Conservation (phyloP, 1,140 invertebrate genomes). For the Drosophila tani region DNA sequence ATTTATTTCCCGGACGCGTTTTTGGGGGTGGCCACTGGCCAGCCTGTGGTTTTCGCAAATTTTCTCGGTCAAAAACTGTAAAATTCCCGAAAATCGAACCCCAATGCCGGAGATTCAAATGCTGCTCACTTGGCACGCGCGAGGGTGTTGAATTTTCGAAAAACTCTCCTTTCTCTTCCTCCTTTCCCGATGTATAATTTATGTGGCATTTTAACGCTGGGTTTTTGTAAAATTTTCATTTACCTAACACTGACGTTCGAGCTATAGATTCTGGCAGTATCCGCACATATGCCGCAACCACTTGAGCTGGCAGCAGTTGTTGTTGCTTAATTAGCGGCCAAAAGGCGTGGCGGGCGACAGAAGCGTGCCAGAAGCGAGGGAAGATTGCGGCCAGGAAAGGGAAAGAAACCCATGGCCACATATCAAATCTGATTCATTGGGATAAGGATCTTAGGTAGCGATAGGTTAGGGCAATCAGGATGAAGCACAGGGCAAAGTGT, state of each 20-base stretch:
- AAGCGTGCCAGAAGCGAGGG: constrained; percentile 65
- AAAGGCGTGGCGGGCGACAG: constrained; percentile 48
- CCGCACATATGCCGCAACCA: constrained; percentile 66
- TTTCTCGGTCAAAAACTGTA: constrained; percentile 62
- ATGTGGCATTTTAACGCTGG: constrained; percentile 77
- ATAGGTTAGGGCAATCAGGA: not conserved
- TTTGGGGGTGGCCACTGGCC: constrained; percentile 22
- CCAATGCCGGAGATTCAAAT: constrained; percentile 28
- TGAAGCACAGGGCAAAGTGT: not conserved
- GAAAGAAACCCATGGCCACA: constrained; percentile 1
- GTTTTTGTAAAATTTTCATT: constrained; percentile 61
- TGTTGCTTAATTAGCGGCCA: constrained; percentile 67
- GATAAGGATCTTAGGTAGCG: constrained; percentile 11
- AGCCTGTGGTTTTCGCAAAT: constrained; percentile 58
- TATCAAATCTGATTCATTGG: constrained; percentile 19
- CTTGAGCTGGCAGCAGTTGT: constrained; percentile 56
- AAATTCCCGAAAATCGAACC: constrained; percentile 44
- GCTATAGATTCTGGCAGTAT: constrained; percentile 7
- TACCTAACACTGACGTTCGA: constrained; percentile 25
- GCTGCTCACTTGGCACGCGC: constrained; percentile 67
- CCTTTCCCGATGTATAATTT: constrained; percentile 63
- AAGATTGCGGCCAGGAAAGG: constrained; percentile 16
- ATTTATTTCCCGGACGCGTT: constrained; percentile 25
- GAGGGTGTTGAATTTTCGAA: constrained; percentile 41
- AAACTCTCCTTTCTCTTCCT: constrained; percentile 3